phyloP scores from a whole-genome alignment of 2,797 vertebrate species.

The Oryzias dopingdopingensis region DNA sequence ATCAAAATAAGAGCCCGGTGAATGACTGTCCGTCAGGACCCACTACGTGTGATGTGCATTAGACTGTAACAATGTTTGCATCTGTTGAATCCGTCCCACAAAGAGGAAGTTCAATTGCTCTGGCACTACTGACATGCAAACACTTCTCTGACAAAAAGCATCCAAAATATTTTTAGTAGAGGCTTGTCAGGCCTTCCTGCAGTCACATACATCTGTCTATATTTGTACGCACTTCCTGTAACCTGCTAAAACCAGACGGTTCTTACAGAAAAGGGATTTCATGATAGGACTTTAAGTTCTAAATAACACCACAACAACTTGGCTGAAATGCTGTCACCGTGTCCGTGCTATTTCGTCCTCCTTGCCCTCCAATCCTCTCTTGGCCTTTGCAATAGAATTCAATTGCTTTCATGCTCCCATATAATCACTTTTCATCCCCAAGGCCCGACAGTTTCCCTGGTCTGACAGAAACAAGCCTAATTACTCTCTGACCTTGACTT shows the following conservation, averaged over 20 bases:
- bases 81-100: constrained; percentile 8
- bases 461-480: constrained; percentile 69
- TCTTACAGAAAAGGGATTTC: no score
- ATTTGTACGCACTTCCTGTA: no score
- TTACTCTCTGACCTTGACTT: constrained; percentile 76
- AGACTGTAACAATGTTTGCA: constrained; percentile 8
- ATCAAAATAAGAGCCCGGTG: background rate
- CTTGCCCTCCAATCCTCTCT: constrained; percentile 39
- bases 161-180: background rate
- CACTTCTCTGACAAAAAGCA: constrained; percentile 13
- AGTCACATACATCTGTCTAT: no score
- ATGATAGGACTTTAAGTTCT: background rate
- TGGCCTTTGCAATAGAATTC: constrained; percentile 64
- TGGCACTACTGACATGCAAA: background rate
- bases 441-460: constrained; percentile 70
- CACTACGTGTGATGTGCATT: constrained; percentile 18
- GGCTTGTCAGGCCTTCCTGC: no score
- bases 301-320: constrained; percentile 33
- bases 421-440: constrained; percentile 78
- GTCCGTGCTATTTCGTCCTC: constrained; percentile 20
- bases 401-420: constrained; percentile 72
- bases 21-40: constrained; percentile 18
- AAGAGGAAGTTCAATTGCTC: constrained; percentile 7
- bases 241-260: no score
- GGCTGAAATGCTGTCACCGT: constrained; percentile 24